These are phyloP conservation scores for Amphiprion ocellaris DNA, from an alignment of 2,113 vertebrate genomes.

Conservation along the genomic window DNA sequence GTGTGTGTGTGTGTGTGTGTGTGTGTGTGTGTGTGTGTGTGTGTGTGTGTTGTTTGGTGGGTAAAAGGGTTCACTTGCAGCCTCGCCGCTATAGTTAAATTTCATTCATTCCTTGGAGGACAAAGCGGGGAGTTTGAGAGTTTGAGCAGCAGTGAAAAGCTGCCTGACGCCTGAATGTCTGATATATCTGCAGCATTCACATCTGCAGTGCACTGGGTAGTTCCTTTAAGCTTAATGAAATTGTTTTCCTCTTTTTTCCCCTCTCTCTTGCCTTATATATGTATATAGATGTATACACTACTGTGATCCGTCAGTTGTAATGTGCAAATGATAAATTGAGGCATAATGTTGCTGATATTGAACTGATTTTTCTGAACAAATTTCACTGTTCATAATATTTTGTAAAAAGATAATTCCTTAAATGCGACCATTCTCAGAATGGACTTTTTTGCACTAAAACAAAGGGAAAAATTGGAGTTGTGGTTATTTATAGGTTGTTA, in stretches of 20 bases:
- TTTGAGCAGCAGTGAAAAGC: conserved; percentile 59
- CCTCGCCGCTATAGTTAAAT: conserved; percentile 62
- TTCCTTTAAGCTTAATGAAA: not conserved
- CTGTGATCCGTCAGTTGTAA: too few species aligned
- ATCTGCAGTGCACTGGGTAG: not conserved
- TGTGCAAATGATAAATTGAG: too few species aligned
- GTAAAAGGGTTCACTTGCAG: conserved; percentile 63
- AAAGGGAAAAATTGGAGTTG: too few species aligned
- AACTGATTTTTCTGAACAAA: too few species aligned
- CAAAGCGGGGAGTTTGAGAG: conserved; percentile 68
- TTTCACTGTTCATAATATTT: too few species aligned
- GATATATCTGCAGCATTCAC: conserved; percentile 44
- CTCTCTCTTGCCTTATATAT: not conserved
- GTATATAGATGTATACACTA: not conserved
- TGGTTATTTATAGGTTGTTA: too few species aligned
- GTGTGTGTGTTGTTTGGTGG: conserved; percentile 39
- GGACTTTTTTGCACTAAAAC: too few species aligned
- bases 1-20: conserved; percentile 34
- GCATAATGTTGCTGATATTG: too few species aligned
- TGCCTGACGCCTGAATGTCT: conserved; percentile 78
- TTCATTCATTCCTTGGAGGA: conserved; percentile 68
- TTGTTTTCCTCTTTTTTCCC: not conserved
- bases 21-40: conserved; percentile 34
- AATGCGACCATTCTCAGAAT: too few species aligned
- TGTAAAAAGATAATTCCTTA: too few species aligned